phyloP scores from a whole-genome alignment of 2,113 vertebrate species.

The Pan troglodytes region DNA sequence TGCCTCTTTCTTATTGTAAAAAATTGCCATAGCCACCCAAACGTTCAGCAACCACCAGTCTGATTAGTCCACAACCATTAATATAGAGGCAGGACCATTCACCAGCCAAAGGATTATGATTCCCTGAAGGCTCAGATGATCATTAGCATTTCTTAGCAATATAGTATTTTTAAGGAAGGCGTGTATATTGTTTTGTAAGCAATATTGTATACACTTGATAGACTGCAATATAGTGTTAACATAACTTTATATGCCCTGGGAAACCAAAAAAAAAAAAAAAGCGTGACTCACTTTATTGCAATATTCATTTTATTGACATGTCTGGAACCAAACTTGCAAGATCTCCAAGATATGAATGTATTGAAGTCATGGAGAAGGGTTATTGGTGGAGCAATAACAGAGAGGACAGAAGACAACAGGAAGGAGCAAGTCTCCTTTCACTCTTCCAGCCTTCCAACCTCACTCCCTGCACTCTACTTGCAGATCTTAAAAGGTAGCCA shows the following conservation, averaged over 20 bases:
- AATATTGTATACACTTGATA: neutral
- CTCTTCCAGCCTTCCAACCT: neutral
- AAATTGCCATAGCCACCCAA: neutral
- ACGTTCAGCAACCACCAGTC: neutral
- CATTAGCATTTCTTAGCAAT: neutral
- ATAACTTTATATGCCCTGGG: neutral
- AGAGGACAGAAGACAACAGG: neutral
- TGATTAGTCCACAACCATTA: neutral
- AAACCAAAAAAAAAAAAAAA: neutral
- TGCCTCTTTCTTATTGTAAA: neutral
- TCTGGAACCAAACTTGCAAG: neutral
- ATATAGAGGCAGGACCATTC: neutral
- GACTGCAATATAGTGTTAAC: neutral
- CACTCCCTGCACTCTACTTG: neutral
- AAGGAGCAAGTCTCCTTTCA: accelerated
- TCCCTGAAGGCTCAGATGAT: neutral
- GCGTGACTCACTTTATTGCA: neutral
- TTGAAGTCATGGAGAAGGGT: neutral
- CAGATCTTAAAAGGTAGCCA: neutral
- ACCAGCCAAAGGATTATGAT: neutral
- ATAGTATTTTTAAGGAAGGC: neutral
- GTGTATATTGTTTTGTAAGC: neutral
- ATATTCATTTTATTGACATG: neutral
- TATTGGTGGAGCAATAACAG: neutral
- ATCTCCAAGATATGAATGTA: neutral